A percentile compares a stretch with the other conserved stretches of the same genome.
phyloP scores from a whole-genome alignment of 2,113 vertebrate species.

The Gobio gobio region DNA sequence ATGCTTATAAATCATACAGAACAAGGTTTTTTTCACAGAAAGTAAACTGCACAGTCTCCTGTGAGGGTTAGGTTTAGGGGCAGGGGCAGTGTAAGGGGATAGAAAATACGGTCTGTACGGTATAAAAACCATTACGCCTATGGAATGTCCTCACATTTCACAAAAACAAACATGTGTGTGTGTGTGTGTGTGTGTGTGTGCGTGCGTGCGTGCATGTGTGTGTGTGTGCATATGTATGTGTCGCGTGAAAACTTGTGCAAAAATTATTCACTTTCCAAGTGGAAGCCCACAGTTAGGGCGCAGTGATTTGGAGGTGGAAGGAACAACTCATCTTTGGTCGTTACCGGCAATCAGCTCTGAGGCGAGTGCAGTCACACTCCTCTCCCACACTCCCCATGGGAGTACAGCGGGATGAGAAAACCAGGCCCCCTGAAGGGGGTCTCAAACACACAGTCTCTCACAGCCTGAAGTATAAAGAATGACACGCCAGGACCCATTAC shows the following conservation, averaged over 20 bases:
- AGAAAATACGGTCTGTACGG: too few species aligned
- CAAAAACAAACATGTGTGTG: too few species aligned
- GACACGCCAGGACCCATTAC: not conserved
- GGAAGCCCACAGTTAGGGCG: slow-evolving; percentile 7
- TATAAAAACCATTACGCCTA: too few species aligned
- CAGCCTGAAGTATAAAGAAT: slow-evolving; percentile 3
- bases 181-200: too few species aligned
- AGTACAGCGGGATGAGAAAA: not conserved
- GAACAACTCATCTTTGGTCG: slow-evolving; percentile 27
- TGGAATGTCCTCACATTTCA: too few species aligned
- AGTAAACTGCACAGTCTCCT: too few species aligned
- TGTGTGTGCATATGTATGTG: not conserved
- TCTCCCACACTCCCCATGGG: slow-evolving; percentile 28
- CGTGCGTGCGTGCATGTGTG: too few species aligned
- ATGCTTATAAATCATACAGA: too few species aligned
- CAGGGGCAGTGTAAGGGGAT: too few species aligned
- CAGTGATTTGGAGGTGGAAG: slow-evolving; percentile 29
- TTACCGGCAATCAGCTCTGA: slow-evolving; percentile 35
- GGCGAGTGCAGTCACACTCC: slow-evolving; percentile 28
- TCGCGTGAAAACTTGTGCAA: not conserved
- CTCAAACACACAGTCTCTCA: not conserved
- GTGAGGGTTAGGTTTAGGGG: too few species aligned
- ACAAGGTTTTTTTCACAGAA: too few species aligned
- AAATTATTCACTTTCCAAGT: not conserved
- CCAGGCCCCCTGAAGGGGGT: not conserved